Percentiles rank a stretch among this genome's conserved stretches.
Conservation (phyloP, 2,797 vertebrate species). For the Coccyzus lansbergi region DNA sequence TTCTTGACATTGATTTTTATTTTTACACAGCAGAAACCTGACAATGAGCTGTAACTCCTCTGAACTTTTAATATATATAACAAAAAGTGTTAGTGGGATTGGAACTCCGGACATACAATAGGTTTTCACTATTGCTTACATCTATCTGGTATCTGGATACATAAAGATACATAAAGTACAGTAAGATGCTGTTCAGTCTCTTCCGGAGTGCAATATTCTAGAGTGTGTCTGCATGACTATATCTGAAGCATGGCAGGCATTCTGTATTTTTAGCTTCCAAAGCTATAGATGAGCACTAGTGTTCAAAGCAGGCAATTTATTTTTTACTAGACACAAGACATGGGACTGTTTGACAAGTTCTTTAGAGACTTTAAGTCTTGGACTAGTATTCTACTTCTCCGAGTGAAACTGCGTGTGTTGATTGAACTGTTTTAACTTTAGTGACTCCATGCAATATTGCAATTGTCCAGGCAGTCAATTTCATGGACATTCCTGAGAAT, state of each 20-base stretch:
- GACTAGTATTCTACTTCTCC: not conserved
- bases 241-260: not conserved
- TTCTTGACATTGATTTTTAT: not conserved
- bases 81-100: not conserved
- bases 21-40: not conserved
- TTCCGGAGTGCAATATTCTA: not conserved
- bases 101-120: not conserved
- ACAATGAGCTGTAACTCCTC: not conserved
- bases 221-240: not conserved
- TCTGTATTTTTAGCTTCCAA: not conserved
- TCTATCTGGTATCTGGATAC: not conserved
- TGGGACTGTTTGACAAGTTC: not conserved
- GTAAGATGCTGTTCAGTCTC: not conserved
- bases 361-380: not conserved
- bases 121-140: not conserved
- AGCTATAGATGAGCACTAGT: not conserved
- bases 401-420: not conserved
- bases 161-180: not conserved
- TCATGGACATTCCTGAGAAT: not conserved
- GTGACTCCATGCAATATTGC: not conserved
- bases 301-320: not conserved
- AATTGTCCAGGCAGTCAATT: slow-evolving; percentile 13
- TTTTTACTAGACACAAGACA: not conserved
- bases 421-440: not conserved
- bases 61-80: not conserved